Conservation (phyloP, 2,888 invertebrate genomes). For the Cantharis nigra region DNA sequence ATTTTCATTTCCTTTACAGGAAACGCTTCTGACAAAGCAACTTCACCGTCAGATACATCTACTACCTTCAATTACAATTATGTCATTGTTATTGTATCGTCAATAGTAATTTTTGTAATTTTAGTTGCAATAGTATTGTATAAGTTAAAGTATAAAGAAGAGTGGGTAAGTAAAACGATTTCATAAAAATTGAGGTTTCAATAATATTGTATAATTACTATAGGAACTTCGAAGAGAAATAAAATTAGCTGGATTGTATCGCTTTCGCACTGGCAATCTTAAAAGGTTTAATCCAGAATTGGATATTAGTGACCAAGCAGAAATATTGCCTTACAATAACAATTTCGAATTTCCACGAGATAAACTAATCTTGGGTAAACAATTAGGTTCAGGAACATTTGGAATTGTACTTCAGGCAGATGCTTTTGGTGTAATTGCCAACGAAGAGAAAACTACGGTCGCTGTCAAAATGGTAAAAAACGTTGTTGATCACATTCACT, state of each 20-base stretch:
- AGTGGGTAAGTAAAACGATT: no score
- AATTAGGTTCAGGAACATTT: slow-evolving; percentile 92
- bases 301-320: slow-evolving; percentile 90
- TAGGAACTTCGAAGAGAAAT: slow-evolving; percentile 68
- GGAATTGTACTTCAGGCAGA: slow-evolving; percentile 89
- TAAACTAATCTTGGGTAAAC: slow-evolving; percentile 78
- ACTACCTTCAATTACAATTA: no score
- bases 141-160: no score
- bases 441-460: slow-evolving; percentile 76
- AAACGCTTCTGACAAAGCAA: no score
- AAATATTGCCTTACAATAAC: slow-evolving; percentile 88
- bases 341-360: slow-evolving; percentile 90
- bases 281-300: slow-evolving; percentile 86
- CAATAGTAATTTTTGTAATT: no score
- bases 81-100: no score
- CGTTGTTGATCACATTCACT: slow-evolving; percentile 80
- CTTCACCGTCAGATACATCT: no score
- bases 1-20: no score
- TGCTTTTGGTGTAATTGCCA: slow-evolving; percentile 78
- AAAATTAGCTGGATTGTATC: slow-evolving; percentile 71
- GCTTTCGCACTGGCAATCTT: slow-evolving; percentile 79
- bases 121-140: no score
- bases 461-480: slow-evolving; percentile 96
- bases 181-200: no score
- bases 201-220: no score